These are phyloP conservation scores for Pseudolaguvia tuberculata DNA, from an alignment of 2,113 vertebrate species.

Conservation along the genomic window DNA sequence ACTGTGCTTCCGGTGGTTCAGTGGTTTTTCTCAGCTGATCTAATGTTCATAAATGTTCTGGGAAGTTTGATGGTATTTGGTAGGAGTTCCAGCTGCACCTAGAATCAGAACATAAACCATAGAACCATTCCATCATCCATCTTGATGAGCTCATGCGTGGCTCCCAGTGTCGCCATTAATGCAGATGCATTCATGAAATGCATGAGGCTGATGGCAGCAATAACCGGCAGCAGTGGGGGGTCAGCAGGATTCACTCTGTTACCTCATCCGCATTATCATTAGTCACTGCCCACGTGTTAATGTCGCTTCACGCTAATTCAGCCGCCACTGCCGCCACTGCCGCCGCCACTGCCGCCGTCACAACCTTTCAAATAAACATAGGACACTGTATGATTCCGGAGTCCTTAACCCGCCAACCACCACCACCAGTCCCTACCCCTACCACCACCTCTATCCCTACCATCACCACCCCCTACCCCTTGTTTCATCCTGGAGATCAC, in stretches of 20 bases:
- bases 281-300: no score
- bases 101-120: conserved; percentile 50
- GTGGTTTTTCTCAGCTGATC: not conserved
- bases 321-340: no score
- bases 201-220: conserved; percentile 46
- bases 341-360: no score
- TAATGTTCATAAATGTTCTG: not conserved
- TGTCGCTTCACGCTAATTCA: no score
- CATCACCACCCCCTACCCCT: no score
- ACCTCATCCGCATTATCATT: conserved; percentile 38
- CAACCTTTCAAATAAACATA: no score
- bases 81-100: not conserved
- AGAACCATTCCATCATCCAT: conserved; percentile 45
- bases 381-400: no score
- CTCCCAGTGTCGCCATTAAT: conserved; percentile 49
- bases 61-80: not conserved
- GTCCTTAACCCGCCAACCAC: no score
- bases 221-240: conserved; percentile 35
- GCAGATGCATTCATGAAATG: conserved; percentile 63
- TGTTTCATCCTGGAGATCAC: no score
- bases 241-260: conserved; percentile 9
- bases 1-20: no score
- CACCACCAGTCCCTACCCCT: no score
- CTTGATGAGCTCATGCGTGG: conserved; percentile 4
- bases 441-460: no score